Conservation (phyloP, 2,888 invertebrate genomes). For the Tromatobia lineatoria region DNA sequence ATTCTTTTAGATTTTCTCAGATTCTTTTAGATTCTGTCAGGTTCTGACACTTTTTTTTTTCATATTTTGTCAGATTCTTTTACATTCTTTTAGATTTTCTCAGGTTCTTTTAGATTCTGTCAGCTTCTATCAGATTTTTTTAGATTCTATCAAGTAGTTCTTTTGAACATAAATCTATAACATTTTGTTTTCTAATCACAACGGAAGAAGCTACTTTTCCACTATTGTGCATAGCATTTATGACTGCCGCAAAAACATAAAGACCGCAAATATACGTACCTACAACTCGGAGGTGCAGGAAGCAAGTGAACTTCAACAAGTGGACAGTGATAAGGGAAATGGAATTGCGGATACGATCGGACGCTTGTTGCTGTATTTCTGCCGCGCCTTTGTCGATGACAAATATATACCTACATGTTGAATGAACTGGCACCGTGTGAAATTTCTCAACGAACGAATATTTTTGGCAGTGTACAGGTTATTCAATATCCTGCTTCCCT, state of each 20-base stretch:
- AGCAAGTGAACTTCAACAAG: background rate
- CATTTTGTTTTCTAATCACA: background rate
- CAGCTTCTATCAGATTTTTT: too few species aligned
- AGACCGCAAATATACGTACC: conserved; percentile 4
- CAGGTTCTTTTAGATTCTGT: too few species aligned
- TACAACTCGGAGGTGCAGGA: background rate
- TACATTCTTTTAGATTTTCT: too few species aligned
- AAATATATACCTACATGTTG: background rate
- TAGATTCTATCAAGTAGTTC: too few species aligned
- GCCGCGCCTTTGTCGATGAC: conserved; percentile 19
- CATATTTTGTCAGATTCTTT: too few species aligned
- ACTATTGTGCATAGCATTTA: background rate
- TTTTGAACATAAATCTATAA: background rate
- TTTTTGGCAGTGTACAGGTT: background rate
- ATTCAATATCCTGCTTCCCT: background rate
- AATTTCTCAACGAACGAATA: background rate
- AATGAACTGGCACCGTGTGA: conserved; percentile 3
- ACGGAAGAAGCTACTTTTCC: background rate
- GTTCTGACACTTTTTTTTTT: too few species aligned
- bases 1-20: too few species aligned
- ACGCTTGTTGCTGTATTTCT: background rate
- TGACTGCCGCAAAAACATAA: background rate
- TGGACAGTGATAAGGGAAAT: conserved; percentile 36
- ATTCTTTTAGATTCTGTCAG: too few species aligned
- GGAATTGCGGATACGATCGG: conserved; percentile 41